phyloP scores from a whole-genome alignment of 2,797 vertebrate genomes.

The Thripadectes ignobilis region DNA sequence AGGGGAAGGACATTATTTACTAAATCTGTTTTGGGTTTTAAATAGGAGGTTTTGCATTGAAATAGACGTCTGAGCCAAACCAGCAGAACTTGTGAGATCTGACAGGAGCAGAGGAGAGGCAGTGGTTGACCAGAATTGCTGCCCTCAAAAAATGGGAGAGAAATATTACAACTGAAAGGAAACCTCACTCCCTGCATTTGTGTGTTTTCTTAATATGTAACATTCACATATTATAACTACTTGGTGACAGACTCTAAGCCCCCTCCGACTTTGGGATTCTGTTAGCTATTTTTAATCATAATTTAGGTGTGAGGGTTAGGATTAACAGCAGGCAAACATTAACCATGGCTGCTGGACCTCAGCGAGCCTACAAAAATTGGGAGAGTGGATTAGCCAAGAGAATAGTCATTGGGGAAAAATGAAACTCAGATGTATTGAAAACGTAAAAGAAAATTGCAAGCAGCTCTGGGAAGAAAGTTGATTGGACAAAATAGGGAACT shows the following conservation, averaged over 20 bases:
- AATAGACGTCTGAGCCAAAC: background rate
- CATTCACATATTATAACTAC: background rate
- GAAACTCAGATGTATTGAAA: conserved; percentile 30
- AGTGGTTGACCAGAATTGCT: conserved; percentile 29
- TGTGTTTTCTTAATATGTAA: conserved; percentile 30
- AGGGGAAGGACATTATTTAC: conserved; percentile 22
- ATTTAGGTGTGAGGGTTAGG: conserved; percentile 54
- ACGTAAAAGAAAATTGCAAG: conserved; percentile 22
- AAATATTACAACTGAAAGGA: conserved; percentile 39
- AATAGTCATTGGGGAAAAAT: conserved; percentile 8
- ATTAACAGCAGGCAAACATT: conserved; percentile 62
- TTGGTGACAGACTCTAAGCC: conserved; percentile 46
- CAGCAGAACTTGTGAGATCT: conserved; percentile 6
- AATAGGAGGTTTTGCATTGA: conserved; percentile 18
- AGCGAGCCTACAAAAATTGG: background rate
- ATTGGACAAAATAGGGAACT: background rate
- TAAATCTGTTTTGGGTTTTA: conserved; percentile 43
- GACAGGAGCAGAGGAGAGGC: background rate
- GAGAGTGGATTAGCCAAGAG: background rate
- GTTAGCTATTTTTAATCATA: conserved; percentile 49
- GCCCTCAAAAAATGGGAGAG: conserved; percentile 26
- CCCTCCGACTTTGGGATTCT: background rate
- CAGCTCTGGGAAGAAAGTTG: background rate
- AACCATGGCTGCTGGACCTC: conserved; percentile 17
- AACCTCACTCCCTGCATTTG: conserved; percentile 38